Conservation (phyloP, 2,113 vertebrate genomes). For the Ranitomeya variabilis region DNA sequence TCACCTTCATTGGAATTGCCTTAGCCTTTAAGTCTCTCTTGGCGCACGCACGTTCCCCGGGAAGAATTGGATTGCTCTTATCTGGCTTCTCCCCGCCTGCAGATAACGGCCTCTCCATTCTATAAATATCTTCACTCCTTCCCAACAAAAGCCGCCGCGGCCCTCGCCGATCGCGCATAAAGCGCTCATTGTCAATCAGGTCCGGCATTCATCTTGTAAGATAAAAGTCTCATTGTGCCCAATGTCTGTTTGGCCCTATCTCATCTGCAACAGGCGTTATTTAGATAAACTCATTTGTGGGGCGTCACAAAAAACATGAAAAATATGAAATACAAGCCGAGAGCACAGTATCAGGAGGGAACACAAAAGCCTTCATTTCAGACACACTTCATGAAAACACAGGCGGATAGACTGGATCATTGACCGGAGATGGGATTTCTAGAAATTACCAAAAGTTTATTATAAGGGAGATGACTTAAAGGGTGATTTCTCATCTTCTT, state of each 20-base stretch:
- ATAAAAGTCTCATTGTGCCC: constrained; percentile 45
- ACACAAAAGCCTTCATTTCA: neutral
- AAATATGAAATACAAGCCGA: constrained; percentile 9
- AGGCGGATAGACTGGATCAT: neutral
- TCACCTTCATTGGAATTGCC: constrained; percentile 4
- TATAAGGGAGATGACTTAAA: too few species aligned
- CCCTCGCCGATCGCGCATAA: constrained; percentile 11
- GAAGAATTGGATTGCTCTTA: constrained; percentile 42
- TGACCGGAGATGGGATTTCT: neutral
- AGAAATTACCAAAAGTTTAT: neutral
- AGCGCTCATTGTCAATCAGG: constrained; percentile 26
- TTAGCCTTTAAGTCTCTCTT: neutral
- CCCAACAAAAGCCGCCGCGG: neutral
- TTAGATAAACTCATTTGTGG: constrained; percentile 34
- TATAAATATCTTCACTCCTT: constrained; percentile 45
- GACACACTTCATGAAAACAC: constrained; percentile 4
- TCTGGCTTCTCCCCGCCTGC: constrained; percentile 22
- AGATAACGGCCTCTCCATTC: constrained; percentile 38
- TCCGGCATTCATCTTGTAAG: constrained; percentile 30
- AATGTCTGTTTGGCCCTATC: neutral
- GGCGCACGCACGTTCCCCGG: neutral
- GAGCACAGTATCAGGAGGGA: neutral
- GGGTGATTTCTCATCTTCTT: too few species aligned
- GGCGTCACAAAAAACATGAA: constrained; percentile 21
- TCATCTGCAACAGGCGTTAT: constrained; percentile 41